A percentile compares a stretch with the other conserved stretches of the same genome.
Evolutionary conservation across 2,888 invertebrate species (phyloP).

Genomic region (Yponomeuta evonymella): DNA sequence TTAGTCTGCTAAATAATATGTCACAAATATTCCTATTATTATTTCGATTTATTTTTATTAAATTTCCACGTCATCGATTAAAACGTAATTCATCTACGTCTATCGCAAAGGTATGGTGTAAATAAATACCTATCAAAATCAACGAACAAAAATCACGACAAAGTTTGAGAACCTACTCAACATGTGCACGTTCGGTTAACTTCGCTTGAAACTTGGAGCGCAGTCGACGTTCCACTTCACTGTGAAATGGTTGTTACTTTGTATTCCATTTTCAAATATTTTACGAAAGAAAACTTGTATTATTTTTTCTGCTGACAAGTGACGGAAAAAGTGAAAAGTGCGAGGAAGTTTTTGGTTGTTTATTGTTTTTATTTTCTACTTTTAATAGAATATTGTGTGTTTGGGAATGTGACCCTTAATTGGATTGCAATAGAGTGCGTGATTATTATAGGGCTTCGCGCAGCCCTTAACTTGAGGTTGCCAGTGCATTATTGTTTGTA

Average conservation of each 20-base stretch:
- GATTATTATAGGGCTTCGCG: slow-evolving; percentile 44
- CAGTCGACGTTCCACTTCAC: slow-evolving; percentile 41
- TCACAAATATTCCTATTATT: too few species aligned
- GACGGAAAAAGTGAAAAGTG: slow-evolving; percentile 1
- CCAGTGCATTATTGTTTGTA: slow-evolving; percentile 22
- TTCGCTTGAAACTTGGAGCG: slow-evolving; percentile 43
- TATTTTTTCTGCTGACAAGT: neutral
- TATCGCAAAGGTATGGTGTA: too few species aligned
- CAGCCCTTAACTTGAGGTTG: slow-evolving; percentile 32
- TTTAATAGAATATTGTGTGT: neutral
- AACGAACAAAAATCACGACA: too few species aligned
- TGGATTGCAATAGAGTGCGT: slow-evolving; percentile 26
- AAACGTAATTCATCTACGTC: too few species aligned
- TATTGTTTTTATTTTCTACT: neutral
- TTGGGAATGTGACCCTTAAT: slow-evolving; percentile 9
- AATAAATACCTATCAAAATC: too few species aligned
- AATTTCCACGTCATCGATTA: too few species aligned
- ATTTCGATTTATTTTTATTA: too few species aligned
- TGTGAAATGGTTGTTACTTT: slow-evolving; percentile 37
- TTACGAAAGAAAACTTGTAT: slow-evolving; percentile 18
- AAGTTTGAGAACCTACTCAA: too few species aligned
- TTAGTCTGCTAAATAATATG: too few species aligned
- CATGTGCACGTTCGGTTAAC: too few species aligned
- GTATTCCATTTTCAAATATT: slow-evolving; percentile 17
- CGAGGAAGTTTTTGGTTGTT: neutral